Evolutionary conservation across 2,113 vertebrate species (phyloP), one percentile per base, ranked within the genome.

Genomic region (Psammodynastes pulverulentus): DNA sequence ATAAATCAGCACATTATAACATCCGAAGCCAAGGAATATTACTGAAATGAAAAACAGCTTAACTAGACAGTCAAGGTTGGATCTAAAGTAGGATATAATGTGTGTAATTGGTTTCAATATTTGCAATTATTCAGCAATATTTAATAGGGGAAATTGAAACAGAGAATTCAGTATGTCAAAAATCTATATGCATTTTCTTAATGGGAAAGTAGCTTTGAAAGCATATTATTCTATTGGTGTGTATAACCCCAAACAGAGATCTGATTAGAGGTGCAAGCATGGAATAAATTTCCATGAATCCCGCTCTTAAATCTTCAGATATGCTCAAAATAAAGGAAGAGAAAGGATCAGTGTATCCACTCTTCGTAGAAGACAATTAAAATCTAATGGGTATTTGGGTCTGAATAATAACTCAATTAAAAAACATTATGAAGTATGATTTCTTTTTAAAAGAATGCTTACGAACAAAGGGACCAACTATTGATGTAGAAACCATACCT

Each of bases 401-500:
- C 34, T 43, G 39, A 58, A 15, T 45, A 45, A 88, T 46, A 56
- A 12, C 23, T 88, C 2, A 54, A 13, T 56, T 19, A 43, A 56
- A 53, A 54, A 53, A 53, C 21, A 89, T 79, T 90, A 43, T 7
- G 26, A 90, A 43, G 2, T 39, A 52, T 10, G 1, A 43, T 39
- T 79, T 34, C 21, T 26, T 89, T 90, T 39, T 13, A 79, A 2
- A 34, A 87, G 46, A 24, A 92, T 26, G 54, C 10, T 49, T 88
- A n/a, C 15, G 12, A 19, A 62, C 29, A 51, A 4, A 88, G 88
- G 21, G 3, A 2, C 62, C 10, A 5, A 0, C 4, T 43, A 19
- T 84, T 17, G 46, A 56, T 1, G 1, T 9, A 0, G 39, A 94
- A 87, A 52, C 19, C 95, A 72, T 97, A 99, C 99, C 98, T 99